These are phyloP conservation scores for Henricia sp. DNA, from an alignment of 53 echinoderm and acorn worm genomes.

Conservation along the genomic window DNA sequence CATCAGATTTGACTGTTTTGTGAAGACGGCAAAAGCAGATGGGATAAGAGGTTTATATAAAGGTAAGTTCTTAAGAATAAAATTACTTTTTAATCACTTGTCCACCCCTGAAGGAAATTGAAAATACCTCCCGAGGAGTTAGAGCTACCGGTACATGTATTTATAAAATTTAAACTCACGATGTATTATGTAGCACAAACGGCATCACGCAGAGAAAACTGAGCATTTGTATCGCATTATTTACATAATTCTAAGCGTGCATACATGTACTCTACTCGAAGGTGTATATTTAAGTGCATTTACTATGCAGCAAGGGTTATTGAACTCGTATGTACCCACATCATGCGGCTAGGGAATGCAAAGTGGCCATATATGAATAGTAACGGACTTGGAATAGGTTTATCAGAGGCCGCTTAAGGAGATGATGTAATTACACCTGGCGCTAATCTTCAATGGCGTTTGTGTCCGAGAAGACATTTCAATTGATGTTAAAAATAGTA, in stretches of 20 bases:
- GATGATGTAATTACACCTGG: not conserved
- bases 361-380: not conserved
- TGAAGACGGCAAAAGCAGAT: conserved; percentile 88
- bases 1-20: conserved; percentile 93
- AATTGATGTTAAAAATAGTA: too few relatives aligned
- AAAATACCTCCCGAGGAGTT: too few relatives aligned
- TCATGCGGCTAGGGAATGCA: not conserved
- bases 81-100: too few relatives aligned
- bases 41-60: conserved; percentile 89
- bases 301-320: not conserved
- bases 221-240: too few relatives aligned
- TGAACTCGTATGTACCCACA: not conserved
- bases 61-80: conserved; percentile 81
- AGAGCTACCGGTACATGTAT: too few relatives aligned
- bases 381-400: not conserved
- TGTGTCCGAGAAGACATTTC: not conserved
- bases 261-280: too few relatives aligned
- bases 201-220: too few relatives aligned
- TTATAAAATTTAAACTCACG: too few relatives aligned
- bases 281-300: too few relatives aligned
- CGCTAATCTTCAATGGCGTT: conserved; percentile 18
- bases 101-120: too few relatives aligned
- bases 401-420: not conserved
- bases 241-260: too few relatives aligned
- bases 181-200: too few relatives aligned